phyloP scores from a whole-genome alignment of 2,888 invertebrate species.

The Ophion ellenae region DNA sequence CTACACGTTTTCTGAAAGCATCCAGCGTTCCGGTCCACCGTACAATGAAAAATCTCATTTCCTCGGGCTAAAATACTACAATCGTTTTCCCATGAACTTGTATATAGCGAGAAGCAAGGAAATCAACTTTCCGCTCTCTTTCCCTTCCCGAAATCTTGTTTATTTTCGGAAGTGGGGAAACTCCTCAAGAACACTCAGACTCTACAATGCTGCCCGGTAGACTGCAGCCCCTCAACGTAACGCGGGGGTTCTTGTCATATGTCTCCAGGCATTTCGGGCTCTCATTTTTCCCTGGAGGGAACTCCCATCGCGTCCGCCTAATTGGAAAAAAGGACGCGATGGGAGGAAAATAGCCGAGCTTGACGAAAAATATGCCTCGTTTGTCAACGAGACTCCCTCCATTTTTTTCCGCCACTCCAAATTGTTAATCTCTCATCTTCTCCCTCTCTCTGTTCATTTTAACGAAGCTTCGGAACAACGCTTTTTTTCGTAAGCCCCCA shows the following conservation, averaged over 20 bases:
- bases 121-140: constrained; percentile 47
- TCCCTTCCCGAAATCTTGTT: constrained; percentile 53
- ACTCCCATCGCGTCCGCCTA: constrained; percentile 45
- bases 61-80: constrained; percentile 47
- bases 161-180: constrained; percentile 61
- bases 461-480: background rate
- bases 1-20: constrained; percentile 11
- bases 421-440: constrained; percentile 3
- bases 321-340: constrained; percentile 51
- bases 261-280: constrained; percentile 32
- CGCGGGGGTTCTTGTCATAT: constrained; percentile 49
- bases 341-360: constrained; percentile 11
- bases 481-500: background rate
- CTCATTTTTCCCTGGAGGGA: constrained; percentile 24
- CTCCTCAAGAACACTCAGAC: constrained; percentile 42
- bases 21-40: background rate
- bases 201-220: constrained; percentile 22
- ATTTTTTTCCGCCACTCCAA: constrained; percentile 5
- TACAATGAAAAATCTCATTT: constrained; percentile 57
- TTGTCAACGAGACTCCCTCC: constrained; percentile 20
- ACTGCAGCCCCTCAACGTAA: constrained; percentile 33
- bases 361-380: constrained; percentile 45
- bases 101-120: constrained; percentile 22
- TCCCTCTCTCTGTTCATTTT: background rate
- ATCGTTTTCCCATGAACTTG: constrained; percentile 13